Evolutionary conservation across 2,113 vertebrate species (phyloP), one percentile per base, ranked within the genome.

Genomic region (Lampris incognitus): DNA sequence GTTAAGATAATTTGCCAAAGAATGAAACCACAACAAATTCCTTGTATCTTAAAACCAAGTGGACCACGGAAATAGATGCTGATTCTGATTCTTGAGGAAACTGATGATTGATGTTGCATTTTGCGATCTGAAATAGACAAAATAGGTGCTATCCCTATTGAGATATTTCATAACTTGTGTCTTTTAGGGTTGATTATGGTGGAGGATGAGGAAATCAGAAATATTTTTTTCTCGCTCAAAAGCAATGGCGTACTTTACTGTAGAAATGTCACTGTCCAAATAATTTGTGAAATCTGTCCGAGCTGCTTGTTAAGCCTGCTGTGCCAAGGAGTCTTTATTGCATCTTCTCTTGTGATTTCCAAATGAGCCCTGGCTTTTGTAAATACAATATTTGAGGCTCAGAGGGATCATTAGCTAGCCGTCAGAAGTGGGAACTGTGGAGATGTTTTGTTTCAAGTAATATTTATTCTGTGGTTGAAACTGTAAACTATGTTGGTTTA

Each of bases 361-460:
- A 71, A 62, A 81, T 69, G 52, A 55, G 78, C 52, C 65, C 50
- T 59, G 71, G 59, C 44, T 82, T 92, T 84, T 86, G 76, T 88
- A 90, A 87, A 87, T 85, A 70, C 65, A 90, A 73, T 85, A 74
- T 74, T 89, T 76, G 51, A 57, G 75, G 70, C 70, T 72, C 67
- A 74, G 56, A 82, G 51, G 66, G 72, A 74, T 89, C 69, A 77
- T 84, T 76, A 76, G 56, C 59, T 50, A 24, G 58, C 65, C 83
- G 82, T 90, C 82, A 85, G 89, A 91, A 89, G 90, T 92, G 85
- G 88, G 68, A 84, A 81, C 71, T 80, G 79, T 9, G 55, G 69
- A 90, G 79, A 87, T 91, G 85, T 92, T 87, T 83, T 69, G 74
- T 85, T 90, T 86, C 67, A 82, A 76, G 66, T 84, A 76, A 77